These are phyloP conservation scores for Steromphala cineraria DNA, from an alignment of 2,888 invertebrate genomes.

Conservation along the genomic window DNA sequence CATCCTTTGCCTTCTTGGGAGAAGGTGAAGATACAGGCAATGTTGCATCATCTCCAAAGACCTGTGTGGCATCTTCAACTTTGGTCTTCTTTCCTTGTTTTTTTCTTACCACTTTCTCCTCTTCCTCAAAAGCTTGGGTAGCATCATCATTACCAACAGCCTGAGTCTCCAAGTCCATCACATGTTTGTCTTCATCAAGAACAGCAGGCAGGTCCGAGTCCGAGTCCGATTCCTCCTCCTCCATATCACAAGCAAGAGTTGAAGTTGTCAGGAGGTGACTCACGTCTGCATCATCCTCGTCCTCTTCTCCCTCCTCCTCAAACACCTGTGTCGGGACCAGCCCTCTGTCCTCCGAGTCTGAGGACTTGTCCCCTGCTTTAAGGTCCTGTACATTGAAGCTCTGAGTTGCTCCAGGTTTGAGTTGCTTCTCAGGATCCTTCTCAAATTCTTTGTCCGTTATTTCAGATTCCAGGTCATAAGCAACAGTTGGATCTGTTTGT, in stretches of 20 bases:
- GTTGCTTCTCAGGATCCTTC: not conserved
- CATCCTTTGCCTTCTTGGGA: constrained; percentile 18
- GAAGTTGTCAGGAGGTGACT: constrained; percentile 51
- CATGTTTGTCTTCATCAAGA: not conserved
- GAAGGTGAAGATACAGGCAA: constrained; percentile 26
- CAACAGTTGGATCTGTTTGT: not conserved
- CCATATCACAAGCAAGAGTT: constrained; percentile 54
- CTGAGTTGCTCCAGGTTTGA: not conserved
- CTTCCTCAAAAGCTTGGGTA: not conserved
- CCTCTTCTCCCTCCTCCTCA: constrained; percentile 34
- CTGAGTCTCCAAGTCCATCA: not conserved
- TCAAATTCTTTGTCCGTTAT: not conserved
- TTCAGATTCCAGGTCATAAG: constrained; percentile 19
- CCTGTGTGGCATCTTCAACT: constrained; percentile 28
- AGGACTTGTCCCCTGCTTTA: constrained; percentile 30
- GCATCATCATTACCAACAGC: constrained; percentile 23
- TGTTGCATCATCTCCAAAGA: constrained; percentile 22
- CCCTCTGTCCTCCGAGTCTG: constrained; percentile 32
- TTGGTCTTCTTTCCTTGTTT: constrained; percentile 24
- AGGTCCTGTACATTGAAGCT: not conserved
- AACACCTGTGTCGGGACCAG: constrained; percentile 23
- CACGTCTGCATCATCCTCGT: constrained; percentile 41
- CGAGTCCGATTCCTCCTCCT: constrained; percentile 19
- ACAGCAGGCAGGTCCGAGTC: constrained; percentile 12
- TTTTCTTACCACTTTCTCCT: not conserved